Conservation (phyloP, 1,140 invertebrate species). For the Parapsyche elsis region DNA sequence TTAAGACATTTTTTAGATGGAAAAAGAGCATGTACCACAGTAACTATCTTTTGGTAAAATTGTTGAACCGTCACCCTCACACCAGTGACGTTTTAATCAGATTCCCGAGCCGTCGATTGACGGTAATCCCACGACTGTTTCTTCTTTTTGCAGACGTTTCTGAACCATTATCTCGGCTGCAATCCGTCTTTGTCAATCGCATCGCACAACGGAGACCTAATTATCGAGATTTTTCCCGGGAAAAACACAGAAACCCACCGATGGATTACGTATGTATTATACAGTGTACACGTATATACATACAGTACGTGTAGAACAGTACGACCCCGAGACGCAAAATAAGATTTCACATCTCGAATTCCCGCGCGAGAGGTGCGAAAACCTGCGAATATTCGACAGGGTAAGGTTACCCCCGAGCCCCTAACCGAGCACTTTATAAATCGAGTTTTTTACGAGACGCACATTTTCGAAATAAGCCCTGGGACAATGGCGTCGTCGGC, state of each 20-base stretch:
- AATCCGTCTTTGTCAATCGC: slow-evolving; percentile 53
- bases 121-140: slow-evolving; percentile 43
- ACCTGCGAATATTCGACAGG: neutral
- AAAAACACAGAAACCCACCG: neutral
- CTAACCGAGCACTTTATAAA: slow-evolving; percentile 24
- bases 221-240: slow-evolving; percentile 46
- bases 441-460: slow-evolving; percentile 16
- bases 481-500: slow-evolving; percentile 1
- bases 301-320: neutral
- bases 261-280: neutral
- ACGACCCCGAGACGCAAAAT: neutral
- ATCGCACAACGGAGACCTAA: slow-evolving; percentile 46
- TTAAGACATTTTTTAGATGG: too few species aligned
- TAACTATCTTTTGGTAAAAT: too few species aligned
- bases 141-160: slow-evolving; percentile 44
- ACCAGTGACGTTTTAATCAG: slow-evolving; percentile 40
- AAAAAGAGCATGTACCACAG: too few species aligned
- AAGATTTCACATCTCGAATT: neutral
- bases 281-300: neutral
- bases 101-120: slow-evolving; percentile 37
- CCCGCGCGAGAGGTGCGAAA: neutral
- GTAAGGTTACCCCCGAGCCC: neutral
- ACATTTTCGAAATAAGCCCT: slow-evolving; percentile 27
- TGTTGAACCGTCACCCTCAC: neutral
- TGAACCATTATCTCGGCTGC: slow-evolving; percentile 43